A percentile compares a stretch with the other conserved stretches of the same genome.
phyloP scores from a whole-genome alignment of 2,888 invertebrate species.

The Hypercompe scribonia region DNA sequence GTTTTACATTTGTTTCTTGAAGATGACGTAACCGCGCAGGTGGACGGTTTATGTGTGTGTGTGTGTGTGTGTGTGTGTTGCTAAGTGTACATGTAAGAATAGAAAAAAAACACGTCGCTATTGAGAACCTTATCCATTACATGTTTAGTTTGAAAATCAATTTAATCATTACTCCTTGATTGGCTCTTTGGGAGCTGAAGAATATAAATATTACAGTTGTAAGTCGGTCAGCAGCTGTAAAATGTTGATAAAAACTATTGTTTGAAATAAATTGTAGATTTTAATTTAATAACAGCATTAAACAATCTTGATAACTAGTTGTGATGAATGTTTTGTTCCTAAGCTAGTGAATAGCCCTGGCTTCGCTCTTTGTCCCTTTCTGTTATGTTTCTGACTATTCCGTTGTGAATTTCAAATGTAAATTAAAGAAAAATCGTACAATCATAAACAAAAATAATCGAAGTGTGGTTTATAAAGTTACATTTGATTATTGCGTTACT shows the following conservation, averaged over 20 bases:
- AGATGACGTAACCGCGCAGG: not conserved
- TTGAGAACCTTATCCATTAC: not conserved
- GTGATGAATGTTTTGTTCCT: not conserved
- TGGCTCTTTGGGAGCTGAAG: not conserved
- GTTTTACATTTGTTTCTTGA: not conserved
- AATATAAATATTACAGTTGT: not conserved
- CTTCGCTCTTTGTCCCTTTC: no score
- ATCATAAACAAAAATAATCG: not conserved
- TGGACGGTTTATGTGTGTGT: not conserved
- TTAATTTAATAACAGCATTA: not conserved
- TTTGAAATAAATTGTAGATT: not conserved
- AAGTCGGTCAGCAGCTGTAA: slow-evolving; percentile 4
- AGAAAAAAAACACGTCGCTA: not conserved
- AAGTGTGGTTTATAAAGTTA: not conserved
- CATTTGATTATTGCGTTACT: not conserved
- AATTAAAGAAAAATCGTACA: not conserved
- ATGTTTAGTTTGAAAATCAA: not conserved
- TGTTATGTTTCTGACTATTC: not conserved
- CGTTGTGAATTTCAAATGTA: not conserved
- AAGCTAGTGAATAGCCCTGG: not conserved
- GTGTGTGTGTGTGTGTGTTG: not conserved
- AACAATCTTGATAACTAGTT: not conserved
- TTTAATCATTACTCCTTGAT: not conserved
- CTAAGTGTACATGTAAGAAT: not conserved
- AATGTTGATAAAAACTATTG: slow-evolving; percentile 8